Percentiles rank a stretch among this genome's conserved stretches.
phyloP scores from a whole-genome alignment of 2,888 invertebrate species.

The Oligia latruncula region DNA sequence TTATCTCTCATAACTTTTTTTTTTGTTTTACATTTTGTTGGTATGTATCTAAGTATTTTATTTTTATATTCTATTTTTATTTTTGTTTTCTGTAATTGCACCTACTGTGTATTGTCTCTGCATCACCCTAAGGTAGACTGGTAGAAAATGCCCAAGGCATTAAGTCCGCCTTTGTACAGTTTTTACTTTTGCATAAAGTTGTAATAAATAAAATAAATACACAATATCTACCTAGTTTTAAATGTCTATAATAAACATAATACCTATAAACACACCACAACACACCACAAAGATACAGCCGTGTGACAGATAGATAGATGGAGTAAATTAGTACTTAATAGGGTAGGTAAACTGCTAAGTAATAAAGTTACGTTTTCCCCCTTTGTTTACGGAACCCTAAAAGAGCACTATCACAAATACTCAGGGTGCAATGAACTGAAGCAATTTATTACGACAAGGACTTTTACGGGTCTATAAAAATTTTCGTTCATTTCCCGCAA shows the following conservation, averaged over 20 bases:
- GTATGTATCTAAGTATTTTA: no score
- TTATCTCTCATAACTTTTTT: no score
- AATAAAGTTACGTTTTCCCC: neutral
- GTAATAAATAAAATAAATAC: neutral
- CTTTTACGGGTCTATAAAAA: conserved; percentile 85
- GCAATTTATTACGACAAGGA: conserved; percentile 82
- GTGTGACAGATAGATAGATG: neutral
- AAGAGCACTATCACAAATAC: conserved; percentile 72
- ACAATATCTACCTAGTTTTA: neutral
- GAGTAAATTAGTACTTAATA: neutral
- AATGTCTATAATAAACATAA: neutral
- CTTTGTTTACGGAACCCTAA: conserved; percentile 13
- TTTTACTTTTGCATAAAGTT: no score
- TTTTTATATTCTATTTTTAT: no score
- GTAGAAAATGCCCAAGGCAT: no score
- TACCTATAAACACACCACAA: neutral
- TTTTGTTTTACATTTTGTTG: no score
- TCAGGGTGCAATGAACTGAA: conserved; percentile 78
- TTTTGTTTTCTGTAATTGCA: no score
- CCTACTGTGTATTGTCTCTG: no score
- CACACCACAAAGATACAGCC: neutral
- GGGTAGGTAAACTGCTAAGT: neutral
- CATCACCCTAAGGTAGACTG: no score
- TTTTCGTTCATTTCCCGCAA: conserved; percentile 81
- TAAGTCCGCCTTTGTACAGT: no score